Percentiles rank a stretch among this genome's conserved stretches.
phyloP scores from a whole-genome alignment of 2,113 vertebrate species.

The Tilapia sparmanii region DNA sequence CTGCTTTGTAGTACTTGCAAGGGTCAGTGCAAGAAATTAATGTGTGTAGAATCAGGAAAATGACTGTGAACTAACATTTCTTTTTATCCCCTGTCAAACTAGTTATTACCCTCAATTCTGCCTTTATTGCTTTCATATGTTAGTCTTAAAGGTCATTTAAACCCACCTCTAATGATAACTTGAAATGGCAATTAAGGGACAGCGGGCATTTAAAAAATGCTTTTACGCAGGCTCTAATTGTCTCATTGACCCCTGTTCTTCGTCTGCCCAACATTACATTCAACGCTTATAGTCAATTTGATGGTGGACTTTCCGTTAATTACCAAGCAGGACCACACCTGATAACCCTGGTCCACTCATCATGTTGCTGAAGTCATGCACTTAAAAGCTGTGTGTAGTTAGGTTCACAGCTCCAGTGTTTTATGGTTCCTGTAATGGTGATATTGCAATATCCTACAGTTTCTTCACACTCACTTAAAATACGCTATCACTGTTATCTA shows the following conservation, averaged over 20 bases:
- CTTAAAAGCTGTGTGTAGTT: neutral
- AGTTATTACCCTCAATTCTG: constrained; percentile 20
- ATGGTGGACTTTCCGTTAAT: constrained; percentile 14
- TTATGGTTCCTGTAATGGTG: neutral
- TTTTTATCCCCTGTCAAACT: neutral
- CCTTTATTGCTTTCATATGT: constrained; percentile 24
- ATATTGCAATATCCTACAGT: neutral
- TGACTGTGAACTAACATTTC: neutral
- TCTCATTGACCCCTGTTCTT: constrained; percentile 41
- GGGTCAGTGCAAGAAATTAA: neutral
- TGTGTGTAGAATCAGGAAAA: neutral
- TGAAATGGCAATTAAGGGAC: constrained; percentile 52
- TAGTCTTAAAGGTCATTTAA: constrained; percentile 21
- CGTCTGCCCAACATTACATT: neutral
- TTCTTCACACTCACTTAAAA: neutral
- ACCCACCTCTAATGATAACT: constrained; percentile 13
- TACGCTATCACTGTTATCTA: neutral
- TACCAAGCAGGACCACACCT: constrained; percentile 7
- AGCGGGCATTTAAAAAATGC: constrained; percentile 43
- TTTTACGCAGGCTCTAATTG: constrained; percentile 35
- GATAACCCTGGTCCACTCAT: neutral
- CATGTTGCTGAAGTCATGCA: neutral
- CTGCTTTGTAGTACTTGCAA: neutral
- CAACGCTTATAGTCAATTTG: constrained; percentile 5
- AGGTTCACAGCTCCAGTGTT: neutral